Conservation (phyloP, 2,113 vertebrate species). For the Melospiza melodia region DNA sequence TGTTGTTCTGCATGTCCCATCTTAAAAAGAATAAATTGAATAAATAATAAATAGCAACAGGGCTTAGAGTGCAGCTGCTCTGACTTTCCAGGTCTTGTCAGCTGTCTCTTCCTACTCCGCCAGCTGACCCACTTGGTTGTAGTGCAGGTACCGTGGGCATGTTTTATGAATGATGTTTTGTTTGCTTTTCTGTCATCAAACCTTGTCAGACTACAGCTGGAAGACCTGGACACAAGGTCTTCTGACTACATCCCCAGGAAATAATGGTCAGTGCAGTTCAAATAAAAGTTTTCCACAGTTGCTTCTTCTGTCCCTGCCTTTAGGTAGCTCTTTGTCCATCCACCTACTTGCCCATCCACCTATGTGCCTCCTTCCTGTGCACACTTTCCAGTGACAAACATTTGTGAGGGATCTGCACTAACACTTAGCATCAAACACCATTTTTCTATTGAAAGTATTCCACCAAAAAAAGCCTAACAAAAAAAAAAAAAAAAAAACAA, state of each 20-base stretch:
- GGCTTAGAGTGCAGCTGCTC: neutral
- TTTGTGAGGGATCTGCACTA: neutral
- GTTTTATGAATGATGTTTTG: constrained; percentile 36
- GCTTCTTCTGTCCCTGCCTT: neutral
- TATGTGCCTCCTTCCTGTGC: neutral
- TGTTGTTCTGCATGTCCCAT: neutral
- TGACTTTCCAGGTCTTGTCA: neutral
- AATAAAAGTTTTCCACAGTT: neutral
- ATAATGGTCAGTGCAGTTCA: neutral
- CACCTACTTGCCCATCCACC: no score
- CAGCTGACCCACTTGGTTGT: neutral
- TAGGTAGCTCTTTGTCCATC: neutral
- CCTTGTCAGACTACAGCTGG: neutral
- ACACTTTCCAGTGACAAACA: neutral
- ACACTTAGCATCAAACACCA: neutral
- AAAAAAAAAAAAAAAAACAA: neutral
- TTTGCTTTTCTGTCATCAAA: neutral
- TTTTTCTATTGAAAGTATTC: constrained; percentile 1
- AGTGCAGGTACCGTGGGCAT: neutral
- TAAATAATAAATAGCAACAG: constrained; percentile 4
- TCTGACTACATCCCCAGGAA: neutral
- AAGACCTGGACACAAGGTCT: neutral
- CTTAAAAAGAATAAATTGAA: neutral
- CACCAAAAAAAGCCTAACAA: neutral
- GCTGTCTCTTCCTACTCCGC: neutral